Evolutionary conservation across 2,888 invertebrate species (phyloP).

Genomic region (Mythimna pallens): DNA sequence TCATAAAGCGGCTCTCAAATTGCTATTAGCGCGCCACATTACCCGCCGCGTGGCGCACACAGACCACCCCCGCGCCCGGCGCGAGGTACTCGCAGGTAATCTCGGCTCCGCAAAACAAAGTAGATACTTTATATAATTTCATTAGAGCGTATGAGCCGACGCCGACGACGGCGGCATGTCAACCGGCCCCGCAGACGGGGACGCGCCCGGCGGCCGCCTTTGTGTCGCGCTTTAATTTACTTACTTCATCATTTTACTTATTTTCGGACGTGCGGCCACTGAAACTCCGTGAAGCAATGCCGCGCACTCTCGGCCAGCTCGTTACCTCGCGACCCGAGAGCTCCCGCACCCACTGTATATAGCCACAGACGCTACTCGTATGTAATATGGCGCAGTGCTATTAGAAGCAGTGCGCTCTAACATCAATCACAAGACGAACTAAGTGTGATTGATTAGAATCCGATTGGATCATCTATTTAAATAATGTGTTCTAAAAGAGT

Average conservation of each 20-base stretch:
- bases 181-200: conserved; percentile 11
- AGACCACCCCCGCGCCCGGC: neutral
- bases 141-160: conserved; percentile 10
- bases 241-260: conserved; percentile 49
- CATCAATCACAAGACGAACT: conserved; percentile 53
- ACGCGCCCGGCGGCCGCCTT: conserved; percentile 32
- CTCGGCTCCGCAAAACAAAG: conserved; percentile 34
- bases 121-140: conserved; percentile 42
- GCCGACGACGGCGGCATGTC: conserved; percentile 6
- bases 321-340: neutral
- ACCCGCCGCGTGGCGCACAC: conserved; percentile 19
- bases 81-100: conserved; percentile 37
- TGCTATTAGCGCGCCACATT: conserved; percentile 27
- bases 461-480: conserved; percentile 37
- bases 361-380: neutral
- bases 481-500: conserved; percentile 48
- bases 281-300: conserved; percentile 15
- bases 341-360: neutral
- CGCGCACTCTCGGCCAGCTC: neutral
- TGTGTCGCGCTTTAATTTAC: conserved; percentile 47
- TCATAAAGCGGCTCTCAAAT: conserved; percentile 13
- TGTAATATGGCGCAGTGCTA: neutral
- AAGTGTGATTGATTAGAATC: conserved; percentile 53
- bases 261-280: conserved; percentile 25
- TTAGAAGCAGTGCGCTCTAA: conserved; percentile 10